Base-by-base conservation (phyloP, 35 echinoderm and acorn worm genomes). In the Ophiothrix spiculata region DNA sequence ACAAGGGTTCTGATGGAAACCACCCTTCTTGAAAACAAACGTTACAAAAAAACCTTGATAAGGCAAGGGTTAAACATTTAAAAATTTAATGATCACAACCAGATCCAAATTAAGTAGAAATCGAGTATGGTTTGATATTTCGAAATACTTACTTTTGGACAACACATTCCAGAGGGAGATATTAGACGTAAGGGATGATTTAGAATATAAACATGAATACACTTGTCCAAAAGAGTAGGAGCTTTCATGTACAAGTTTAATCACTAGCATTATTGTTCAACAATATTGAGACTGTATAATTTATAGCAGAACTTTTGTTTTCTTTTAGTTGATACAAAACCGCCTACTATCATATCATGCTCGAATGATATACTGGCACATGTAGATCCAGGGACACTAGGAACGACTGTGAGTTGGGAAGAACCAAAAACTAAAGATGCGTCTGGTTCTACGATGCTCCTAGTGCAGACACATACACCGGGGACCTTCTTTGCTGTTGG, bases 351-450 rank as follows among this genome's bases (percentile, higher is more conserved):
- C 25, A 15, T 15, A 15, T 10, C 3, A 15, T 69, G 60, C 29
- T 87, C 92, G 15, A 33, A 4, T 36, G 63, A 86, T 64, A 81
- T 90, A 35, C 14, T 36, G 17, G 37, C 40, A 37, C 76, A 46
- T 33, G 69, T 90, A 33, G 77, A 84, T 6, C 60, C 86, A 25
- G 92, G 92, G 1, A 78, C 88, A 1, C 4, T 37, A 19, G 34
- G 75, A 6, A 36, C 73, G 21, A 75, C 77, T 33, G 77, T 89
- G 16, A 23, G 33, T 37, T 94, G 92, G 92, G 39, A 37, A 0
- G 56, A 73, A 42, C 92, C 92, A 10, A 42, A 56, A 56, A 77
- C 92, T 36, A 46, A 82, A 17, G 92, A 94, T 31, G 64, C 25
- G 19, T 94, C 92, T 79, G 87, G 87, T 41, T 49, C 56, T 25